A percentile compares a stretch with the other conserved stretches of the same genome.
Evolutionary conservation across 30 jellyfish, hydroid and myxozoan genomes (phyloP).

Genomic region (Nemopilema nomurai): DNA sequence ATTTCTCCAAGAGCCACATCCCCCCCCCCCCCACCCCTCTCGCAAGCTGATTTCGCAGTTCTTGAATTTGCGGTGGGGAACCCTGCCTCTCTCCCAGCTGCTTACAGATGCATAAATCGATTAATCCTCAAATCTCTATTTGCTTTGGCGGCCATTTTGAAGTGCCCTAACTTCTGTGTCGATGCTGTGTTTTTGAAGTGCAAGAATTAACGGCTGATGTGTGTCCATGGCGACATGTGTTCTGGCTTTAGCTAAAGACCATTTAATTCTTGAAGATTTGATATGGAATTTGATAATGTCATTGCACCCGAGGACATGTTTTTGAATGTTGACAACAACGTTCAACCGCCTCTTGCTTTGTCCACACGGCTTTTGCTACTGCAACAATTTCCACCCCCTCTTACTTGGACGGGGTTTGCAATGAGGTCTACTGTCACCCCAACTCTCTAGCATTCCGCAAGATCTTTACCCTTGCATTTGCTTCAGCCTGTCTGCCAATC

Average conservation of each 20-base stretch:
- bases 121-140: neutral
- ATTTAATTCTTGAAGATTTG: constrained; percentile 6
- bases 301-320: neutral
- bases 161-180: neutral
- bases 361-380: neutral
- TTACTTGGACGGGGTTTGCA: no score
- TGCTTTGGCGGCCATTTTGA: constrained; percentile 10
- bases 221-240: constrained; percentile 14
- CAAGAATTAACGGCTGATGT: neutral
- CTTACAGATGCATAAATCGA: neutral
- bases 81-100: neutral
- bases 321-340: neutral
- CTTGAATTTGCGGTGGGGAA: neutral
- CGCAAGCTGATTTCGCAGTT: neutral
- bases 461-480: neutral
- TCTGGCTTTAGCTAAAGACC: constrained; percentile 10
- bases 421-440: no score
- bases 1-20: no score
- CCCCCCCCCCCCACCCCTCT: no score
- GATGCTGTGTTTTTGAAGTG: constrained; percentile 5
- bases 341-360: neutral
- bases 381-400: neutral
- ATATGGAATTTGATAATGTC: neutral
- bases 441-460: no score
- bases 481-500: neutral